Evolutionary conservation across 1,140 invertebrate genomes (phyloP).

Genomic region (Epicauta chinensis): DNA sequence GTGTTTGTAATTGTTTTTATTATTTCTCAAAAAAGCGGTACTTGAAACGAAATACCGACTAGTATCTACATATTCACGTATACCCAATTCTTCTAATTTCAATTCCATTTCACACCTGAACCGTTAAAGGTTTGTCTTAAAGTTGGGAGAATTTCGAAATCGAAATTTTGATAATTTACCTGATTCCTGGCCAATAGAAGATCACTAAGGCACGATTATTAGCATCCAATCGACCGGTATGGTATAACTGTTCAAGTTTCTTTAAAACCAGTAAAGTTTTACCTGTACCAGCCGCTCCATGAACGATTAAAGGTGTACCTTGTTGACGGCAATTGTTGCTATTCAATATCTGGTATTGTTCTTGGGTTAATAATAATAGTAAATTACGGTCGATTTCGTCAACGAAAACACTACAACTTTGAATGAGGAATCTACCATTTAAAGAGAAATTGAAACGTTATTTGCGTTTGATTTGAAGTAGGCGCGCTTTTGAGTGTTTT

Average conservation of each 20-base stretch:
- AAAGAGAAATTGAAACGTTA: too few species aligned
- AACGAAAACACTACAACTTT: slow-evolving; percentile 41
- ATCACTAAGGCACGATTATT: slow-evolving; percentile 39
- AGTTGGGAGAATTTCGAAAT: too few species aligned
- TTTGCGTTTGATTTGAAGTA: too few species aligned
- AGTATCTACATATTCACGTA: slow-evolving; percentile 38
- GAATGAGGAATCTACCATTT: too few species aligned
- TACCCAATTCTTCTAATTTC: slow-evolving; percentile 36
- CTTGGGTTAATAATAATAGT: slow-evolving; percentile 38
- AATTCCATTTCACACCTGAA: slow-evolving; percentile 33
- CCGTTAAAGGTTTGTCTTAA: too few species aligned
- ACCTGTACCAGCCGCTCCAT: slow-evolving; percentile 41
- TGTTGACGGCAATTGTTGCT: slow-evolving; percentile 19
- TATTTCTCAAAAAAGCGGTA: slow-evolving; percentile 32
- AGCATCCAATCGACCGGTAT: slow-evolving; percentile 32
- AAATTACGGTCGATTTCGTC: slow-evolving; percentile 39
- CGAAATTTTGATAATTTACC: slow-evolving; percentile 23
- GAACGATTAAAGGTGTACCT: slow-evolving; percentile 35
- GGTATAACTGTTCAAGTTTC: slow-evolving; percentile 36
- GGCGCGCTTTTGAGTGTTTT: too few species aligned
- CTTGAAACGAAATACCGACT: slow-evolving; percentile 36
- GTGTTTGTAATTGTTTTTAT: slow-evolving; percentile 36
- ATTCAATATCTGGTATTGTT: slow-evolving; percentile 36
- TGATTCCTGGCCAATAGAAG: slow-evolving; percentile 42
- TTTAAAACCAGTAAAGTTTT: slow-evolving; percentile 40